These are phyloP conservation scores for Xenopus borealis DNA, from an alignment of 2,113 vertebrate species.

Conservation along the genomic window DNA sequence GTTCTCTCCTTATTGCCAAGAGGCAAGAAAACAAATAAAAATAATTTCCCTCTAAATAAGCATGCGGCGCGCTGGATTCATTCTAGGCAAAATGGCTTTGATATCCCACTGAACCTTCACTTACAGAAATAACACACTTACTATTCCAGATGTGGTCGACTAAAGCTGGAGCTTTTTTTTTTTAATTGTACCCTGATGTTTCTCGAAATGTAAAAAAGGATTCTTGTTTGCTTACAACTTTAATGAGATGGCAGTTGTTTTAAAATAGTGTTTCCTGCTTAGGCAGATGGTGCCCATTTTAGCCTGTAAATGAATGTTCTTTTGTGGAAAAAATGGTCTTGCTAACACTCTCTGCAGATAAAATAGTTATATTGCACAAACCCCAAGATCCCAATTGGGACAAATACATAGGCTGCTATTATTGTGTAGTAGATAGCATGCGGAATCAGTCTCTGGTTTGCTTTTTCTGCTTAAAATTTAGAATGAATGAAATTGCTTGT, in stretches of 20 bases:
- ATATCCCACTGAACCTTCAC: constrained; percentile 12
- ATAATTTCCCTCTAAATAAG: background rate
- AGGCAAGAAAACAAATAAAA: background rate
- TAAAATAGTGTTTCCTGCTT: constrained; percentile 30
- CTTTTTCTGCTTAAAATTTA: too few species aligned
- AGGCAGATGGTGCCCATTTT: constrained; percentile 35
- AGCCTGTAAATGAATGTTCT: constrained; percentile 28
- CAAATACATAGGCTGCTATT: background rate
- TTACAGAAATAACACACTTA: constrained; percentile 18
- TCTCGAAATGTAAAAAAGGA: constrained; percentile 34
- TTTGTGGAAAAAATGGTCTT: constrained; percentile 15
- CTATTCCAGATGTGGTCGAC: constrained; percentile 22
- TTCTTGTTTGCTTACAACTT: constrained; percentile 39
- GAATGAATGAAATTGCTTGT: too few species aligned
- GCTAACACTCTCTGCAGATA: constrained; percentile 12
- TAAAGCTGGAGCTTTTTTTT: constrained; percentile 22
- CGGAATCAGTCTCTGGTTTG: too few species aligned
- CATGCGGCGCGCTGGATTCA: background rate
- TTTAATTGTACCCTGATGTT: constrained; percentile 43
- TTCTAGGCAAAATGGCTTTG: background rate
- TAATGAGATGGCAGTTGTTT: constrained; percentile 44
- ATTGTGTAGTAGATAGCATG: background rate
- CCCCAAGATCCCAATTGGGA: background rate
- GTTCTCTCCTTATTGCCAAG: background rate
- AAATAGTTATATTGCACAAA: constrained; percentile 6